These are phyloP conservation scores for Sander vitreus DNA, from an alignment of 2,113 vertebrate species.

Conservation along the genomic window DNA sequence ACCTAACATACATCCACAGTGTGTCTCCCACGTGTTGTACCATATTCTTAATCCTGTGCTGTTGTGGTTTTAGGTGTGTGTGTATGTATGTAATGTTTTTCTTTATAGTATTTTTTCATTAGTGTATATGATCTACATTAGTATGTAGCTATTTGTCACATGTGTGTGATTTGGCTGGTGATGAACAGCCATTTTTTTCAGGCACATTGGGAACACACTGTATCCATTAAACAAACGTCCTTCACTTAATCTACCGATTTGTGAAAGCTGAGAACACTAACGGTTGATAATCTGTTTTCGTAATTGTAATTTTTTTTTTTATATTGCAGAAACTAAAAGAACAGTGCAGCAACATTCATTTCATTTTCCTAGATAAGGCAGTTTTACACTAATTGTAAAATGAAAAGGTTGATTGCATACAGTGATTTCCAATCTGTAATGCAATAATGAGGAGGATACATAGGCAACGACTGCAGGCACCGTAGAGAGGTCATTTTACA, in stretches of 20 bases:
- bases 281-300: background rate
- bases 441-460: slow-evolving; percentile 7
- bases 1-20: background rate
- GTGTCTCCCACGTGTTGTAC: background rate
- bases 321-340: background rate
- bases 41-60: background rate
- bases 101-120: background rate
- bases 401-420: slow-evolving; percentile 25
- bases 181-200: background rate
- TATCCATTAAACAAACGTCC: background rate
- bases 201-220: background rate
- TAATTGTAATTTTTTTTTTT: slow-evolving; percentile 11
- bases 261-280: background rate
- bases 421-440: slow-evolving; percentile 13
- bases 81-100: background rate
- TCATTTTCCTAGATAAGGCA: slow-evolving; percentile 14
- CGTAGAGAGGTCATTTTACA: slow-evolving; percentile 26
- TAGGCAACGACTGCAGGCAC: slow-evolving; percentile 14
- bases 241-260: background rate
- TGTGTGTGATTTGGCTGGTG: background rate
- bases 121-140: background rate
- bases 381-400: slow-evolving; percentile 31
- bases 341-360: background rate
- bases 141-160: background rate
- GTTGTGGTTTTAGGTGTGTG: background rate